Percentiles rank a stretch among this genome's conserved stretches.
Evolutionary conservation across 1,140 invertebrate genomes (phyloP).

Genomic region (Chlorops oryzae): DNA sequence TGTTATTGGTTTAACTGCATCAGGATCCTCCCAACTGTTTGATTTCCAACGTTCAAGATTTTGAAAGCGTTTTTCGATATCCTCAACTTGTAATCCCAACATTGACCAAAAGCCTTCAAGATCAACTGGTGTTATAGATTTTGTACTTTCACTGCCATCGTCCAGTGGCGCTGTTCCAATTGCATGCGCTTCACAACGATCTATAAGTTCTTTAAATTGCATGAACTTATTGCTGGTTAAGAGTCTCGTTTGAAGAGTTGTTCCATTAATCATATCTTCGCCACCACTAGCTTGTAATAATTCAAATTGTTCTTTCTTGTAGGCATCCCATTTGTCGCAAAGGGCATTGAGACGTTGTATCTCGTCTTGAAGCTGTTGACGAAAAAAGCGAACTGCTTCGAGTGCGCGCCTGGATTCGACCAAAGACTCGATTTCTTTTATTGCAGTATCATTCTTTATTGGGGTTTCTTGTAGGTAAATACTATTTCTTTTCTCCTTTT

Average conservation of each 20-base stretch:
- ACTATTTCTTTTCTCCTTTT: constrained; percentile 45
- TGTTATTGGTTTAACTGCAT: constrained; percentile 21
- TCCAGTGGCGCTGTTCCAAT: constrained; percentile 11
- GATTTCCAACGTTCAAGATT: constrained; percentile 49
- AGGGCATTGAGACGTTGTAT: constrained; percentile 46
- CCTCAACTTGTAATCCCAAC: constrained; percentile 56
- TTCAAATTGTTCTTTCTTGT: constrained; percentile 27
- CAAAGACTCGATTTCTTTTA: too few species aligned
- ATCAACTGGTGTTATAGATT: constrained; percentile 57
- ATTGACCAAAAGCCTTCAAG: constrained; percentile 75
- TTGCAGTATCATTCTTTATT: too few species aligned
- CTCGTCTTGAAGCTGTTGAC: constrained; percentile 50
- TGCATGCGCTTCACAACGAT: constrained; percentile 54
- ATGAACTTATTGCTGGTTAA: constrained; percentile 62
- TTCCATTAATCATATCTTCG: constrained; percentile 57
- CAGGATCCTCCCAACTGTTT: constrained; percentile 53
- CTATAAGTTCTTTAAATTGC: constrained; percentile 59
- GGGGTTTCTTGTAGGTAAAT: constrained; percentile 34
- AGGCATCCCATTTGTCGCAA: constrained; percentile 50
- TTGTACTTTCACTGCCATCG: constrained; percentile 50
- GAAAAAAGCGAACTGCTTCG: constrained; percentile 53
- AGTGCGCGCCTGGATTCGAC: constrained; percentile 50
- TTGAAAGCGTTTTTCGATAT: constrained; percentile 54
- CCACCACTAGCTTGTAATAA: constrained; percentile 27
- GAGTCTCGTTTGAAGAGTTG: constrained; percentile 62